These are phyloP conservation scores for Hypercompe scribonia DNA, from an alignment of 2,888 invertebrate species.

Conservation along the genomic window DNA sequence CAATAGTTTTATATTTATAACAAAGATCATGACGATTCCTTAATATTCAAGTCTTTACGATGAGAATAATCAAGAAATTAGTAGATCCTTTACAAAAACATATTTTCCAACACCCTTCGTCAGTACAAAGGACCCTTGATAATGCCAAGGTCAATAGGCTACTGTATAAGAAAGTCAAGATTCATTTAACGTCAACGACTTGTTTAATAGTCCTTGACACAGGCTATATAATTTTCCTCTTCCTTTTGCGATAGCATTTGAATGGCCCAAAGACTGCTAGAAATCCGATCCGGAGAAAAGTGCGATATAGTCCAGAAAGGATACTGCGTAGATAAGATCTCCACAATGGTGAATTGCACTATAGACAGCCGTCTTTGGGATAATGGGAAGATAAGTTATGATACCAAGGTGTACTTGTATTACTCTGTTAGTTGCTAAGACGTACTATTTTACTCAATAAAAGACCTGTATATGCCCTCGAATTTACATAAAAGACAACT, in stretches of 20 bases:
- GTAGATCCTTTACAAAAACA: background rate
- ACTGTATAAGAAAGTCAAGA: slow-evolving; percentile 9
- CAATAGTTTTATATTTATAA: too few relatives aligned
- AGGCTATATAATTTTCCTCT: slow-evolving; percentile 5
- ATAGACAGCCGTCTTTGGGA: background rate
- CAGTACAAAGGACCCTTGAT: background rate
- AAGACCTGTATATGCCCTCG: background rate
- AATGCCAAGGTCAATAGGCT: slow-evolving; percentile 6
- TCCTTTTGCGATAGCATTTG: slow-evolving; percentile 10
- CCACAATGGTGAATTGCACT: background rate
- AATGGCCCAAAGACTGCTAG: slow-evolving; percentile 3
- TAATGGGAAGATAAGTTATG: background rate
- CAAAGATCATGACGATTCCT: too few relatives aligned
- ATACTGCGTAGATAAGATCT: slow-evolving; percentile 11
- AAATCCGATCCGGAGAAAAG: slow-evolving; percentile 4
- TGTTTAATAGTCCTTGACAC: slow-evolving; percentile 7
- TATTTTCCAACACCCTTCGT: background rate
- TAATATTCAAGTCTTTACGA: background rate
- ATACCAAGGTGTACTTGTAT: background rate
- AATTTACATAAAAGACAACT: background rate
- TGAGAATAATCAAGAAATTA: background rate
- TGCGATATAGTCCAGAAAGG: slow-evolving; percentile 10
- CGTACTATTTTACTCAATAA: background rate
- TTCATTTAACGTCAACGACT: slow-evolving; percentile 7
- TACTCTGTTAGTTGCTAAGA: background rate